Evolutionary conservation across 2,113 vertebrate genomes (phyloP), one percentile per base, ranked within the genome.

Genomic region (rabbit (Oryctolagus cuniculus)): DNA sequence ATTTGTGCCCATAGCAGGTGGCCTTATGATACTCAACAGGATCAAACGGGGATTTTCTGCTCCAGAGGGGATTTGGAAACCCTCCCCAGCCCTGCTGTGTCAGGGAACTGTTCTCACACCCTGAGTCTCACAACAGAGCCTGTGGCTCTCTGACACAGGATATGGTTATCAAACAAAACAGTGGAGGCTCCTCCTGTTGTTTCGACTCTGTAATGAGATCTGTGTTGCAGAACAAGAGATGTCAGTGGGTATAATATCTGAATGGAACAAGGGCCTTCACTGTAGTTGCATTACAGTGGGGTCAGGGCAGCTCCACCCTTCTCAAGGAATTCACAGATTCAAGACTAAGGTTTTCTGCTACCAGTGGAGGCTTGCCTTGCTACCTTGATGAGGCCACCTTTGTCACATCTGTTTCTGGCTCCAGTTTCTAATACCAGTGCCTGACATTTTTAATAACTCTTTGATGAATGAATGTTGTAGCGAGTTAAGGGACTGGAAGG

Each of bases 1-100:
- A 31, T 73, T 81, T 69, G 44, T 49, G 70, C 66, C 86, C 83
- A 93, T 25, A 85, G 89, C 94, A 97, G 83, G 91, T 89, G 89
- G 83, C 67, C 58, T 75, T 75, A 29, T 13, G 77, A 91, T 88
- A 51, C 72, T 29, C 17, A 7, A 21, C 22, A 53, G 31, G 75
- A 84, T 96, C 92, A 49, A 92, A 96, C 25, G 34, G 81, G 90
- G 90, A 96, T 92, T 96, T 97, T 96, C 85, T 95, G 85, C 92
- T 93, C 86, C 34, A 55, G 90, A 88, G 69, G 24, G 74, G 31
- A 92, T 90, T 90, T 95, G 85, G 96, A 95, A 92, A 64, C 55
- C 58, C 34, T 88, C 75, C 53, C 80, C 63, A 73, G 21, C 22
- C 83, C 92, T 66, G 92, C 81, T 93, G 81, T 22, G 81, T 94